A percentile compares a stretch with the other conserved stretches of the same genome.
Conservation (phyloP, 2,797 vertebrate genomes). For the Sebastes trivittatus region DNA sequence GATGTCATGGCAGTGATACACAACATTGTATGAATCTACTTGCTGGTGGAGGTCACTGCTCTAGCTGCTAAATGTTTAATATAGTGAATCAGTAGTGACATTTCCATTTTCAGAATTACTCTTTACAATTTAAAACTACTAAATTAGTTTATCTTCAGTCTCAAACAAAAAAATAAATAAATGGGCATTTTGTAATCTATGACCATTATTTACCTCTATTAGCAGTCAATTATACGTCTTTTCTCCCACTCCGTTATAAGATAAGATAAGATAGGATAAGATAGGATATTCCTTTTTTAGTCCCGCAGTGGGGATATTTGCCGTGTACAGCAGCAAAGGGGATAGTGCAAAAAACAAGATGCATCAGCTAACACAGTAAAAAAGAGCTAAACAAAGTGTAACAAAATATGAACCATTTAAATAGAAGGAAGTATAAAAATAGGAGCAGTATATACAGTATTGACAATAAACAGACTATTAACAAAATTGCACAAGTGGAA, state of each 20-base stretch:
- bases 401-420: too few relatives aligned
- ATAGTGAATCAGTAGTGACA: background rate
- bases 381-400: too few relatives aligned
- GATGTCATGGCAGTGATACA: background rate
- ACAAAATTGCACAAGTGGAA: too few relatives aligned
- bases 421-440: too few relatives aligned
- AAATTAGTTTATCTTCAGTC: background rate
- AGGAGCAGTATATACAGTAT: too few relatives aligned
- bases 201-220: background rate
- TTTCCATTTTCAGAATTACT: background rate
- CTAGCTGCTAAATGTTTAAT: too few relatives aligned
- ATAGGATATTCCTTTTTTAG: too few relatives aligned
- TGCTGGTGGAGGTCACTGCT: background rate
- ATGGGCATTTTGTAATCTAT: background rate
- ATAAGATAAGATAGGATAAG: too few relatives aligned
- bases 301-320: rapidly evolving
- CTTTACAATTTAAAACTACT: background rate
- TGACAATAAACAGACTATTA: too few relatives aligned
- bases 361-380: too few relatives aligned
- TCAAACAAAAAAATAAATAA: background rate
- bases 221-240: background rate
- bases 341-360: too few relatives aligned
- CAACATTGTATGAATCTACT: background rate
- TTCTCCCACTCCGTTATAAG: background rate
- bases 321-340: too few relatives aligned